Base-by-base conservation (phyloP, 2,888 invertebrate species). In the Dryobota labecula region DNA sequence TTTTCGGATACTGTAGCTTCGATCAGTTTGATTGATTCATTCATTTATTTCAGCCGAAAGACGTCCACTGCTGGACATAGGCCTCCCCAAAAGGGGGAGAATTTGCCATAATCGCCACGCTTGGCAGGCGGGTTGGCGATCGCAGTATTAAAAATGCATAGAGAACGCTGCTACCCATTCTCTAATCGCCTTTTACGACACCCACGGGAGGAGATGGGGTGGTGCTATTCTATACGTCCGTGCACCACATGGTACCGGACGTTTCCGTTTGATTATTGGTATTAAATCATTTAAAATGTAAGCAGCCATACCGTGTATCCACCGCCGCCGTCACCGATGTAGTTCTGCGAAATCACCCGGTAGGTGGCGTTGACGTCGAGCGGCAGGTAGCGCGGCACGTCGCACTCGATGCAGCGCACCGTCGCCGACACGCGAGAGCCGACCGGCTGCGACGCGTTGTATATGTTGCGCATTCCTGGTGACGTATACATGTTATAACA, bases 281-380 rank as follows among this genome's bases (percentile, higher is more conserved):
- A 24, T 24, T 15, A 27, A 15, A 24, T 51, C 27, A 15, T 51
- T 27, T 13, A 7, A 27, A 27, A 24, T 49, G 49, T 49, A 24
- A 24, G 0, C 6, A 24, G 27, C 3, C 51, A 89, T 84, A 96
- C 96, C 72, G 93, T 85, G 88, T 96, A 98, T 0, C 97, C 97
- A 87, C 98, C 97, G 58, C 98, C 98, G 18, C 98, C 98, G 49
- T 94, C 94, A 1, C 96, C 96, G 68, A 98, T 90, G 87, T 97
- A 98, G 82, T 96, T 95, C 57, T 97, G 96, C 2, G 97, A 88
- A 24, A 97, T 93, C 0, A 98, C 91, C 13, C 96, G 94, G 92
- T 98, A 98, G 30, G 93, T 94, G 81, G 96, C 92, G 49, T 95
- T 90, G 0, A 89, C 83, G 53, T 97, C 94, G 20, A 98, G 92